These are phyloP conservation scores for Drosophila prostipennis DNA, from an alignment of 2,888 invertebrate genomes.

Conservation along the genomic window DNA sequence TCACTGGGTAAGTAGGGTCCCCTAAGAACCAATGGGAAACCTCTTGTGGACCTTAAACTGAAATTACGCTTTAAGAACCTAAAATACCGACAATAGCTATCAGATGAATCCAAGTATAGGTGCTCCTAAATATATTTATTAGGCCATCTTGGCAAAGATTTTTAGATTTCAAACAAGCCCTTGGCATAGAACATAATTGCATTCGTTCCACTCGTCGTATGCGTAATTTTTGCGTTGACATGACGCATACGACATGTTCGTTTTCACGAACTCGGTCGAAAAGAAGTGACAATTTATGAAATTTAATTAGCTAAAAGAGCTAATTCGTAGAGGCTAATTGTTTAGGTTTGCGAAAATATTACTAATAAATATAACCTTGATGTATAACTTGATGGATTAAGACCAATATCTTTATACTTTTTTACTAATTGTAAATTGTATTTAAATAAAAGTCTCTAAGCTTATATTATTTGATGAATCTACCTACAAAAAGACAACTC, in stretches of 20 bases:
- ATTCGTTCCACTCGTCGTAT: slow-evolving; percentile 8
- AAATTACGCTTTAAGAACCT: no score
- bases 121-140: not conserved
- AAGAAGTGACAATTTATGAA: not conserved
- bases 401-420: no score
- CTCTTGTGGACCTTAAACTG: not conserved
- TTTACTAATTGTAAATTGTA: no score
- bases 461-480: no score
- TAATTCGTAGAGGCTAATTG: no score
- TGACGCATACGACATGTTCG: slow-evolving; percentile 21
- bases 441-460: no score
- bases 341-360: not conserved
- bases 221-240: not conserved
- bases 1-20: slow-evolving; percentile 74
- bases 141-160: not conserved
- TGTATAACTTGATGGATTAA: no score
- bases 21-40: not conserved
- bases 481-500: no score
- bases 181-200: not conserved
- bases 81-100: not conserved
- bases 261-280: not conserved
- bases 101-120: not conserved
- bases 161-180: not conserved
- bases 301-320: not conserved
- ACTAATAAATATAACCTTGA: no score